These are phyloP conservation scores for Strix aluco DNA, from an alignment of 2,113 vertebrate species.

Conservation along the genomic window DNA sequence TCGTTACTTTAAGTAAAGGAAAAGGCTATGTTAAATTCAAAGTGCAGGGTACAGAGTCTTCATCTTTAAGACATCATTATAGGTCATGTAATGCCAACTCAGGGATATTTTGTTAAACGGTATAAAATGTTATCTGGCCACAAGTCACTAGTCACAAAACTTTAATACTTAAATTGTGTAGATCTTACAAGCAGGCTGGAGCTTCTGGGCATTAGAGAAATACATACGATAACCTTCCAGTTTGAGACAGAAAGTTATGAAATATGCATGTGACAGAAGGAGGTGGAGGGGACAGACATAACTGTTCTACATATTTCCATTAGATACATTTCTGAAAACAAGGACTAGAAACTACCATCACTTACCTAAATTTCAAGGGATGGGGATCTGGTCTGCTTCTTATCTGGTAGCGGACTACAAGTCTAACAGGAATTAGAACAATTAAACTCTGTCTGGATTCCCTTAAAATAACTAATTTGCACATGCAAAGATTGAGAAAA, in stretches of 20 bases:
- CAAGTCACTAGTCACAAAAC: neutral
- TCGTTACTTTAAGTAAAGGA: neutral
- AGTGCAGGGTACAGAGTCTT: neutral
- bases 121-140: neutral
- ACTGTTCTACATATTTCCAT: neutral
- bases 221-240: neutral
- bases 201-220: neutral
- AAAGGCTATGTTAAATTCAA: neutral
- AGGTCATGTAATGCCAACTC: neutral
- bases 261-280: neutral
- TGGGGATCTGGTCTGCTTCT: neutral
- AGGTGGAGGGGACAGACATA: neutral
- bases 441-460: neutral
- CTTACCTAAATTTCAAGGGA: neutral
- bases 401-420: neutral
- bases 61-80: neutral
- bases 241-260: neutral
- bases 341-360: neutral
- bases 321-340: neutral
- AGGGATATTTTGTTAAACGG: neutral
- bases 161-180: neutral
- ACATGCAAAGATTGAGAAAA: neutral
- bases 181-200: neutral
- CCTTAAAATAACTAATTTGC: neutral
- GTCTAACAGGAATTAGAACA: neutral